These are phyloP conservation scores for Abrostola triplasia DNA, from an alignment of 2,888 invertebrate genomes.

Conservation along the genomic window DNA sequence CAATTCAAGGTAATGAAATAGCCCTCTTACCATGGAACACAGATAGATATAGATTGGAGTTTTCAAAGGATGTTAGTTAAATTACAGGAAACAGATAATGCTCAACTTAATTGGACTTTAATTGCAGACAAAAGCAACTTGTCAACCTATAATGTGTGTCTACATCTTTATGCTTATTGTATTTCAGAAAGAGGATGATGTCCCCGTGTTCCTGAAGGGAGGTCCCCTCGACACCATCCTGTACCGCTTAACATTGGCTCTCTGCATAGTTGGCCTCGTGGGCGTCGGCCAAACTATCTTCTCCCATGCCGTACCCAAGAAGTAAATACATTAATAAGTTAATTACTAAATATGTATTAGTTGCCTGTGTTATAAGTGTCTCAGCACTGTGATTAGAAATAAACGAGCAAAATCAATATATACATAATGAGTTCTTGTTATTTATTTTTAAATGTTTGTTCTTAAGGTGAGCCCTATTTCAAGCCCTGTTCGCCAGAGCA, in stretches of 20 bases:
- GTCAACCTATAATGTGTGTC: neutral
- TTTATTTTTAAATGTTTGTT: neutral
- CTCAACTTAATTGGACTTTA: no score
- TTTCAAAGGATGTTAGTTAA: no score
- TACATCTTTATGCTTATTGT: constrained; percentile 3
- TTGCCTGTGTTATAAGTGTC: constrained; percentile 65
- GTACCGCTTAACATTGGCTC: constrained; percentile 79
- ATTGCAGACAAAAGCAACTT: neutral
- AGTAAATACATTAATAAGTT: constrained; percentile 59
- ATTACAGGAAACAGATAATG: no score
- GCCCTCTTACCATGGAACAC: no score
- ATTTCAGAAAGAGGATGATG: constrained; percentile 88
- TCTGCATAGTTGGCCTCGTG: constrained; percentile 75
- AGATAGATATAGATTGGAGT: no score
- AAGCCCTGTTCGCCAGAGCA: no score
- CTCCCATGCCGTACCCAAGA: constrained; percentile 77
- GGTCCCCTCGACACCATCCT: constrained; percentile 86
- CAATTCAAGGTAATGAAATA: no score
- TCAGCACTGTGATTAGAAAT: constrained; percentile 70
- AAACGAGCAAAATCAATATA: constrained; percentile 57
- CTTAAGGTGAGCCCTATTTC: no score
- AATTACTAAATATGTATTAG: constrained; percentile 71
- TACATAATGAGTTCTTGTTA: constrained; percentile 10
- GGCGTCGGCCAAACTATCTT: constrained; percentile 80
- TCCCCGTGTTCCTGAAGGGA: constrained; percentile 89